Conservation (phyloP, 2,113 vertebrate genomes). For the Passer domesticus region DNA sequence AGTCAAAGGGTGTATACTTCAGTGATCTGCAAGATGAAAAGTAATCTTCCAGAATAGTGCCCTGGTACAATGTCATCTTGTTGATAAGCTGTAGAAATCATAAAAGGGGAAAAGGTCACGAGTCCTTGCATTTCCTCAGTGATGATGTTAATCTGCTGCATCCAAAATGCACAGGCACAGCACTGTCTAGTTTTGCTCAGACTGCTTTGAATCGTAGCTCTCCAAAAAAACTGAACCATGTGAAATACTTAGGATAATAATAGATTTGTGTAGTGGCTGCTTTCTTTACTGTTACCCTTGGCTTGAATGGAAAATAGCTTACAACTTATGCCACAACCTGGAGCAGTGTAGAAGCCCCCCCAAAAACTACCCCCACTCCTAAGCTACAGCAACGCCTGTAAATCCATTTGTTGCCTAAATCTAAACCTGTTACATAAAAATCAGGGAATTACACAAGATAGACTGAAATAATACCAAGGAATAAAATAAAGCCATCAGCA, state of each 20-base stretch:
- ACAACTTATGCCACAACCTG: neutral
- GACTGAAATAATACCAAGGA: neutral
- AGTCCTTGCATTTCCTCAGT: neutral
- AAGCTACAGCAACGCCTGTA: neutral
- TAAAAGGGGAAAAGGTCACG: neutral
- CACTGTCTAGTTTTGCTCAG: neutral
- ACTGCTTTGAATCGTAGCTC: neutral
- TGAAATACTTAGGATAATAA: neutral
- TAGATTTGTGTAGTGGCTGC: neutral
- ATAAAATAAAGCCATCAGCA: neutral
- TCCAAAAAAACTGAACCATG: neutral
- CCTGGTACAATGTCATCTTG: neutral
- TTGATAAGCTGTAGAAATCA: slow-evolving; percentile 13
- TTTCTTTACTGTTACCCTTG: neutral
- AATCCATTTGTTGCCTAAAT: neutral
- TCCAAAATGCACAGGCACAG: neutral
- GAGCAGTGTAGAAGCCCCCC: neutral
- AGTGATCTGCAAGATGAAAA: slow-evolving; percentile 7
- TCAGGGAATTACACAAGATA: neutral
- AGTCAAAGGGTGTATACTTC: neutral
- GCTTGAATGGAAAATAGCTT: neutral
- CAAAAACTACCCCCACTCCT: neutral
- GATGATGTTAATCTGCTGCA: neutral
- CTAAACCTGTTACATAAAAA: neutral
- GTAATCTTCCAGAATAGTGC: neutral